Evolutionary conservation across 2,113 vertebrate genomes (phyloP).

Genomic region (Diphyllodes magnificus): DNA sequence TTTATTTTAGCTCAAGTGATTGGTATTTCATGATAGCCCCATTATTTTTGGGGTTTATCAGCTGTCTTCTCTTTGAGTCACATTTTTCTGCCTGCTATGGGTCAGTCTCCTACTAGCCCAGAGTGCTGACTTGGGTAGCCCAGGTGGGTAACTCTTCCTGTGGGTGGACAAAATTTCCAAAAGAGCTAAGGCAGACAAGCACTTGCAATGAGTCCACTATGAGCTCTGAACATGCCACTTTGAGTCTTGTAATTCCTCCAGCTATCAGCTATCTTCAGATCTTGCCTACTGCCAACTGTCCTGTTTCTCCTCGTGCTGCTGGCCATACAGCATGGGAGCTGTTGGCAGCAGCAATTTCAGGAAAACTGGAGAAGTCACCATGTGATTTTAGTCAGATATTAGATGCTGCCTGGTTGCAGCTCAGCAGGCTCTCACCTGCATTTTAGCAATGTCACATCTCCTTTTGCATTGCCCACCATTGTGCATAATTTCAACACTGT

Average conservation of each 20-base stretch:
- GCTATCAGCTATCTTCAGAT: not conserved
- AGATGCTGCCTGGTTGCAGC: not conserved
- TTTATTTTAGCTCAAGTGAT: not conserved
- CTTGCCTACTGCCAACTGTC: not conserved
- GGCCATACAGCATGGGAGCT: not conserved
- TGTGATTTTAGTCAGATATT: not conserved
- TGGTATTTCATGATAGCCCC: not conserved
- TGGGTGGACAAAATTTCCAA: not conserved
- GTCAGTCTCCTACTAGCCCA: not conserved
- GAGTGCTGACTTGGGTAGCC: not conserved
- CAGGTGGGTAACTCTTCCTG: not conserved
- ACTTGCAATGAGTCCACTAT: not conserved
- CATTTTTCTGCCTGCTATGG: not conserved
- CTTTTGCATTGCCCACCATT: not conserved
- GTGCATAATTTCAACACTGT: not conserved
- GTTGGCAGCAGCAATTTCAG: not conserved
- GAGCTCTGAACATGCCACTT: not conserved
- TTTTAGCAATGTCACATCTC: not conserved
- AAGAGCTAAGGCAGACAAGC: not conserved
- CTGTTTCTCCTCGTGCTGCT: not conserved
- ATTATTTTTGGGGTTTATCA: not conserved
- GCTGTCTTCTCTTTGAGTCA: not conserved
- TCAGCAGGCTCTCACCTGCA: not conserved
- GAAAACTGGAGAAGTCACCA: not conserved
- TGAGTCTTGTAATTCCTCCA: not conserved